Evolutionary conservation across 2,888 invertebrate genomes (phyloP).

Genomic region (Erannis defoliaria): DNA sequence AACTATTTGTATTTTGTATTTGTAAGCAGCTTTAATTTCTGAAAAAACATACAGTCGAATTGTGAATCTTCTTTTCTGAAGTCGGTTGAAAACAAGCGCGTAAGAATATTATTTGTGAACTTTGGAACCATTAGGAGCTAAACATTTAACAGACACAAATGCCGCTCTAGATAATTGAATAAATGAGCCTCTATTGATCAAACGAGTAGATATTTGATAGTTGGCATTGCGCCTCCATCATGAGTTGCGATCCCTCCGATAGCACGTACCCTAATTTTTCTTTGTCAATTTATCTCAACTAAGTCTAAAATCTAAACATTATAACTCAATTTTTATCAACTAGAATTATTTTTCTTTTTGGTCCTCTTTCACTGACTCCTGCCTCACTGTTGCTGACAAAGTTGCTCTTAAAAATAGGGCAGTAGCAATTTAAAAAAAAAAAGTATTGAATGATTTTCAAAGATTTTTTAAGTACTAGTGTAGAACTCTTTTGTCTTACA

Average conservation of each 20-base stretch:
- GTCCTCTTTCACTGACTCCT: no score
- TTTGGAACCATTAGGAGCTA: constrained; percentile 20
- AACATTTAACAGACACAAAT: constrained; percentile 23
- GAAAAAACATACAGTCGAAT: not conserved
- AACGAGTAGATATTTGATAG: constrained; percentile 22
- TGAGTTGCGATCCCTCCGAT: constrained; percentile 18
- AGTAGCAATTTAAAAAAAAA: no score
- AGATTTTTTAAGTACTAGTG: not conserved
- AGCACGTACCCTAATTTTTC: constrained; percentile 15
- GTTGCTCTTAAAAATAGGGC: no score
- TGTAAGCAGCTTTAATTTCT: not conserved
- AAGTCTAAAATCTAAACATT: no score
- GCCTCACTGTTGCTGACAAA: no score
- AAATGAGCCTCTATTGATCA: constrained; percentile 28
- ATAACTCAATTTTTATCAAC: no score
- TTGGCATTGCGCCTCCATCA: constrained; percentile 31
- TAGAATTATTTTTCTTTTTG: no score
- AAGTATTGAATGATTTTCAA: not conserved
- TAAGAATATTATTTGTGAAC: constrained; percentile 2
- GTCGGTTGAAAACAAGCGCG: not conserved
- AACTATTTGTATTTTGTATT: no score
- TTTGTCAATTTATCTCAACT: no score
- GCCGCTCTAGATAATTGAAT: constrained; percentile 25
- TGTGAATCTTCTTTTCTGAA: no score
- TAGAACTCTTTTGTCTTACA: not conserved